Evolutionary conservation across 2,113 vertebrate genomes (phyloP).

Genomic region (Tinamus guttatus): DNA sequence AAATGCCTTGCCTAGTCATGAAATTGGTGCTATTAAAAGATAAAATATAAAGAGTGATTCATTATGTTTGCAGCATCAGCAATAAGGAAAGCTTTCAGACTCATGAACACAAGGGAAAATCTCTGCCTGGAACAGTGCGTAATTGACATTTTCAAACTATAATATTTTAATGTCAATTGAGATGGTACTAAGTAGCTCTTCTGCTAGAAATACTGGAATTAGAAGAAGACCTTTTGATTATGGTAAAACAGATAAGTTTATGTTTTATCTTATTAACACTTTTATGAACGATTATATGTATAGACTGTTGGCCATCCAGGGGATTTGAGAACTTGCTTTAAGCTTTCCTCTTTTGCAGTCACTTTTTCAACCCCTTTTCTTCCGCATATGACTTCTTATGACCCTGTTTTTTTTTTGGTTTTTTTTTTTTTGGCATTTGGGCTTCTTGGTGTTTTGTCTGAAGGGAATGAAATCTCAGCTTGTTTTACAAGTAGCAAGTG

Average conservation of each 20-base stretch:
- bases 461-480: neutral
- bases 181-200: neutral
- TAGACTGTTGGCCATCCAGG: neutral
- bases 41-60: constrained; percentile 34
- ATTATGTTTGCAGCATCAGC: constrained; percentile 35
- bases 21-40: constrained; percentile 27
- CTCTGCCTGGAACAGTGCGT: neutral
- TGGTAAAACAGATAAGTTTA: neutral
- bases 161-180: constrained; percentile 17
- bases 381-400: neutral
- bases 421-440: neutral
- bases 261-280: neutral
- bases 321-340: neutral
- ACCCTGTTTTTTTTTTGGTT: neutral
- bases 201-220: neutral
- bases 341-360: neutral
- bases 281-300: neutral
- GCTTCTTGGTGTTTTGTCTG: neutral
- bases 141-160: constrained; percentile 37
- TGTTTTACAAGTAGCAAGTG: neutral
- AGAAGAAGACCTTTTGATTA: neutral
- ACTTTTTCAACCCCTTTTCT: neutral
- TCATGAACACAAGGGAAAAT: constrained; percentile 21
- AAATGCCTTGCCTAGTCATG: constrained; percentile 1
- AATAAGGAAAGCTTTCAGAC: constrained; percentile 40